Evolutionary conservation across 2,113 vertebrate genomes (phyloP), one percentile per base, ranked within the genome.

Genomic region (Paradoxurus hermaphroditus): DNA sequence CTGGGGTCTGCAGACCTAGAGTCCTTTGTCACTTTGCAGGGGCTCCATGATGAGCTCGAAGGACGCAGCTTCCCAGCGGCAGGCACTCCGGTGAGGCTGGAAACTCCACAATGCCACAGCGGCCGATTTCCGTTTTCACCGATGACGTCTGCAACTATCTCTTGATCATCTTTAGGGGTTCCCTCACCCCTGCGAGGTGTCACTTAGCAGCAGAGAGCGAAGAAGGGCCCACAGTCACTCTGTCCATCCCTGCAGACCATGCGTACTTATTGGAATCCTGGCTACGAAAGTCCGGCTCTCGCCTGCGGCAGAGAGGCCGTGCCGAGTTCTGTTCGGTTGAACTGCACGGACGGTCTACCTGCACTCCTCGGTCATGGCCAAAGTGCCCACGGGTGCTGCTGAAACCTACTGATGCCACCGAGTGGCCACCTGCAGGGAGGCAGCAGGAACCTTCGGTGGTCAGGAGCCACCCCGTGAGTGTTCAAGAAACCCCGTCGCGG

Each of bases 201-300:
- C 75, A 23, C 29, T 65, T 27, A 11, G 70, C 27, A 41, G 49
- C 7, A 39, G 39, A 53, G 21, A 53, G 21, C 2, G 23, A 62
- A 34, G 19, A 13, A n/a, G 23, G 10, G 75, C 18, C 46, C 65
- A 1, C 1, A 4, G 41, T 3, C 11, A 29, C 36, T 65, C 19
- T 1, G 2, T 1, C n/a, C 3, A 14, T 19, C 7, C 65, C 11
- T 41, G 62, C 27, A 31, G 73, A 46, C 15, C 9, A 3, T 1
- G 15, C 4, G 14, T 16, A 27, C 7, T 14, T 77, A 2, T 16
- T 7, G 2, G 41, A 77, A 44, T 14, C 73, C 73, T 2, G 39
- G 72, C 39, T 27, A 7, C 7, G 39, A 27, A 73, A 27, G 6
- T 73, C 72, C 25, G 1, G 73, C 73, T 77, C 73, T 77, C 3